Base-by-base conservation (phyloP, 37 sponge, comb jelly and placozoan genomes). In the Ianthella basta region DNA sequence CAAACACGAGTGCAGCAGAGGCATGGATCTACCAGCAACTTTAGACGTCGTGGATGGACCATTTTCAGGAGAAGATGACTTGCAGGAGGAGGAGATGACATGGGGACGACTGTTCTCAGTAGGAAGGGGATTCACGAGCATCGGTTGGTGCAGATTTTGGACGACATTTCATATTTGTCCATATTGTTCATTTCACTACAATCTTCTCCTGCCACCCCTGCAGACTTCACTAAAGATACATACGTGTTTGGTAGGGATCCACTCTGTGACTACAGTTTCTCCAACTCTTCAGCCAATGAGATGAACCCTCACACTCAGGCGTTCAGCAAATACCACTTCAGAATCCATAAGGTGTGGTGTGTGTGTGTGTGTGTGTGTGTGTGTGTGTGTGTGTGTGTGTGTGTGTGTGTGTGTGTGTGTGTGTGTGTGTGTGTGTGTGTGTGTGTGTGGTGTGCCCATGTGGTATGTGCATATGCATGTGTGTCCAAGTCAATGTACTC, bases 81-180 rank as follows among this genome's bases (percentile, higher is more conserved):
- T 44, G 59, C 82, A 57, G 23, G 88, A 69, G 39, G 79, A 60
- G 15, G 78, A 23, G 12, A 80, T 72, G 15, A 83, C 84, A 34
- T 96, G 96, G 96, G 96, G 96, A 0, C 55, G 96, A 68, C 80
- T 93, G 21, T 88, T 92, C 40, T 91, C 96, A 37, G 38, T 96
- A 14, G 82, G 85, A 34, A 84, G 83, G 30, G 89, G 85, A 15
- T 91, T 88, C 59, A 59, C 88, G 5, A 72, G 81, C 20, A 72
- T 72, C 64, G 94, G 94, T 86, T 50, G 16, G 19, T 66, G 2
- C n/a, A n/a, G n/a, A n/a, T n/a, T n/a, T n/a, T n/a, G n/a, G n/a
- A n/a, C n/a, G n/a, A n/a, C n/a, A n/a, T n/a, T n/a, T n/a, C n/a
- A n/a, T n/a, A n/a, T n/a, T n/a, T n/a, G n/a, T n/a, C n/a, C n/a